Percentiles rank a stretch among this genome's conserved stretches.
Conservation (phyloP, 2,113 vertebrate genomes). For the Myiagra hebetior region DNA sequence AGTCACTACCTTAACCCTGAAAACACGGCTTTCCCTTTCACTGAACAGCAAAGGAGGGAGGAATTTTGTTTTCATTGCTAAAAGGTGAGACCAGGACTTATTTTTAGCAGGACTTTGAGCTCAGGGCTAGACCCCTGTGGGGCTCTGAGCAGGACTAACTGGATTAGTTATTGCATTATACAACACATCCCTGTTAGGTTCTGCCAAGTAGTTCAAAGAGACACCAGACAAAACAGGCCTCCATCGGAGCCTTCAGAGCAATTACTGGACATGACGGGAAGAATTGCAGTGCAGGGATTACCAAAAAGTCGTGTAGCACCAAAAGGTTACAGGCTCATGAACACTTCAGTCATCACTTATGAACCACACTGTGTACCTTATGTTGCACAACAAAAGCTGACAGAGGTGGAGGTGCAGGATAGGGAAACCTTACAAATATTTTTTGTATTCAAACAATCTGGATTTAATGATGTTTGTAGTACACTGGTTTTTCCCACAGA, state of each 20-base stretch:
- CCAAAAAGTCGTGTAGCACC: not conserved
- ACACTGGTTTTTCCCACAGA: not conserved
- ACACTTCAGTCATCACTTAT: not conserved
- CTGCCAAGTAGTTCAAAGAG: not conserved
- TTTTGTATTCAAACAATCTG: not conserved
- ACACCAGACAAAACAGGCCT: not conserved
- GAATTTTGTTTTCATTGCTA: not conserved
- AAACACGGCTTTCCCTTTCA: not conserved
- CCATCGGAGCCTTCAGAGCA: not conserved
- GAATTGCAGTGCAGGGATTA: not conserved
- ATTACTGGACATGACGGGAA: not conserved
- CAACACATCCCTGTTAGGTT: not conserved
- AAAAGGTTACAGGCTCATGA: not conserved
- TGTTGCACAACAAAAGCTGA: not conserved
- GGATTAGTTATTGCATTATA: not conserved
- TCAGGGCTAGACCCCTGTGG: not conserved
- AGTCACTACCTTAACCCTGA: not conserved
- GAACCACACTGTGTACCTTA: not conserved
- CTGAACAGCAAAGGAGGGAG: not conserved
- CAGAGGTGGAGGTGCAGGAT: fast-evolving
- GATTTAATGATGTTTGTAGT: not conserved
- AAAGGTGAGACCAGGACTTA: not conserved
- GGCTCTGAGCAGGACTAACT: not conserved
- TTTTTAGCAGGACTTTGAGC: not conserved
- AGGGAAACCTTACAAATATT: not conserved